These are phyloP conservation scores for Delichon dasypus DNA, from an alignment of 2,797 vertebrate genomes.

Conservation along the genomic window DNA sequence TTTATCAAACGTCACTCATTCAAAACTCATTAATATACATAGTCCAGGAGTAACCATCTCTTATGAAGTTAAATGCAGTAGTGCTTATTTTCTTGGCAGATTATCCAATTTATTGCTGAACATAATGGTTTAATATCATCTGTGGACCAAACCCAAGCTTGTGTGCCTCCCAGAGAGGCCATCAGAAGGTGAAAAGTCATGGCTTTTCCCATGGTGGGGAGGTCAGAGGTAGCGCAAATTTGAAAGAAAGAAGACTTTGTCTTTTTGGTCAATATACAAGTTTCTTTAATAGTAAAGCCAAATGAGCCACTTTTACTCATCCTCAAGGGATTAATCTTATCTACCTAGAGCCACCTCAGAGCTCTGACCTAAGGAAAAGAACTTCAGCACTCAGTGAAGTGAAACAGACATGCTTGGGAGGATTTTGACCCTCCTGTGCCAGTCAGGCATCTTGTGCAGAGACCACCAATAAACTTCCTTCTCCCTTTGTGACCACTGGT, in stretches of 20 bases:
- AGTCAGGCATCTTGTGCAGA: neutral
- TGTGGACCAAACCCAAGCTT: neutral
- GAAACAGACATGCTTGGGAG: neutral
- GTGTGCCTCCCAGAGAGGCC: neutral
- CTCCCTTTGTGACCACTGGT: neutral
- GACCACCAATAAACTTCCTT: neutral
- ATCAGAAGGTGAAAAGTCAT: neutral
- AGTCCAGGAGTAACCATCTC: constrained; percentile 45
- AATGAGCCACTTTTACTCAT: neutral
- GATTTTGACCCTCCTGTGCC: neutral
- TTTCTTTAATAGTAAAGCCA: neutral
- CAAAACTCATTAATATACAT: constrained; percentile 70
- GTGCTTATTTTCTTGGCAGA: constrained; percentile 36
- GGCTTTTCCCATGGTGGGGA: neutral
- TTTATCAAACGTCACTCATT: constrained; percentile 73
- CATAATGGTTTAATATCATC: neutral
- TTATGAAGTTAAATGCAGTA: constrained; percentile 18
- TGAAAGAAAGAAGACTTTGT: neutral
- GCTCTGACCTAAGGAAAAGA: neutral
- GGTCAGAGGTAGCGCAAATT: neutral
- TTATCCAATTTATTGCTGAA: neutral
- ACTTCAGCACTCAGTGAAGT: neutral
- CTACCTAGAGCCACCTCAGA: neutral
- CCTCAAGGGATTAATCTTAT: neutral
- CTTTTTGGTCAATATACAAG: neutral